phyloP scores from a whole-genome alignment of 2,113 vertebrate genomes.

The Syngnathus scovelli region DNA sequence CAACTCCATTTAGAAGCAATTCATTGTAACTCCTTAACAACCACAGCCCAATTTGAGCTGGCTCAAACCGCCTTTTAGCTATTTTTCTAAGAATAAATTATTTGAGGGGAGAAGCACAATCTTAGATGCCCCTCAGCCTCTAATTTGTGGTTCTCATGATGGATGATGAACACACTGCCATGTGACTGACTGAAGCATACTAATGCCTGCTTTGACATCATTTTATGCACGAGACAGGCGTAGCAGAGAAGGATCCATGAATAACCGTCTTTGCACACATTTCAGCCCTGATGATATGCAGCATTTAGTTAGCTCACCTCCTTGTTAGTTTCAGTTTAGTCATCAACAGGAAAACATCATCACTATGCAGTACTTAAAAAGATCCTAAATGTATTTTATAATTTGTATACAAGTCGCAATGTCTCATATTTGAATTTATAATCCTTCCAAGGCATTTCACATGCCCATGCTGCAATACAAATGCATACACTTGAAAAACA shows the following conservation, averaged over 20 bases:
- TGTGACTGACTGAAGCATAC: neutral
- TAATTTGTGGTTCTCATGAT: constrained; percentile 20
- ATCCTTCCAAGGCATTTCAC: constrained; percentile 16
- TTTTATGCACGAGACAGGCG: neutral
- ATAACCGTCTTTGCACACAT: neutral
- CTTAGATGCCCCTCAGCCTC: constrained; percentile 11
- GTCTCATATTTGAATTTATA: constrained; percentile 47
- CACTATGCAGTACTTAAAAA: constrained; percentile 42
- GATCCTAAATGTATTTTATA: constrained; percentile 34
- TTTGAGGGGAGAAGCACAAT: neutral
- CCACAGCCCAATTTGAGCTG: constrained; percentile 33
- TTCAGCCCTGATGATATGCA: neutral
- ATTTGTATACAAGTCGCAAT: constrained; percentile 41
- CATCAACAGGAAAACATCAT: constrained; percentile 36
- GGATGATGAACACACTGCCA: constrained; percentile 16
- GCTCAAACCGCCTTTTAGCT: constrained; percentile 10
- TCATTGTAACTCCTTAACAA: constrained; percentile 38
- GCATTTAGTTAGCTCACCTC: neutral
- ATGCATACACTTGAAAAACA: constrained; percentile 20
- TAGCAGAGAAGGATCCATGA: neutral
- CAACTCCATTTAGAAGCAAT: constrained; percentile 3
- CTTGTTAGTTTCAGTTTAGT: constrained; percentile 28
- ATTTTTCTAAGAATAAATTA: constrained; percentile 19
- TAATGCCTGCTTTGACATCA: neutral
- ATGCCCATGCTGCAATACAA: constrained; percentile 21